Evolutionary conservation across 2,113 vertebrate genomes (phyloP).

Genomic region (Bubalus kerabau): DNA sequence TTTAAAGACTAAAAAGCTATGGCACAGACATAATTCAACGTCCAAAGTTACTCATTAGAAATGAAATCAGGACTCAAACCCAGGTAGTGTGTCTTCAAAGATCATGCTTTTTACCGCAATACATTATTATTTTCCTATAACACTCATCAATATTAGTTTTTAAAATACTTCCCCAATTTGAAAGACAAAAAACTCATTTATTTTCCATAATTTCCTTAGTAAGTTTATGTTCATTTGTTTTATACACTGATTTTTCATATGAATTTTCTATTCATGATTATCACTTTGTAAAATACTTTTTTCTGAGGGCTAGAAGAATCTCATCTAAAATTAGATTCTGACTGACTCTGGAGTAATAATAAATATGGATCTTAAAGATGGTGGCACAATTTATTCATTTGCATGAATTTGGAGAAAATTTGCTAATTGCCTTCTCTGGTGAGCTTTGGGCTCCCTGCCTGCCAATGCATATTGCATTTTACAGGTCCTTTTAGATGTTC

Average conservation of each 20-base stretch:
- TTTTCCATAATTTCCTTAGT: not conserved
- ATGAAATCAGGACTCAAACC: not conserved
- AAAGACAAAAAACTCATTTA: not conserved
- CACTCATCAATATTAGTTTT: not conserved
- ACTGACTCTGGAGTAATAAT: slow-evolving; percentile 20
- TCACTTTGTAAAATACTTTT: not conserved
- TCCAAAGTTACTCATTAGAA: not conserved
- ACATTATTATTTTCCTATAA: not conserved
- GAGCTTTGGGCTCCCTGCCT: not conserved
- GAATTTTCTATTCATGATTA: not conserved
- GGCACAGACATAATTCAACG: not conserved
- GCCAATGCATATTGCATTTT: slow-evolving; percentile 6
- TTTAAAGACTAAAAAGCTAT: not conserved
- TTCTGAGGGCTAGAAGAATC: not conserved
- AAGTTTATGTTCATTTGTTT: not conserved
- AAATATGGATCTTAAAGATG: slow-evolving; percentile 9
- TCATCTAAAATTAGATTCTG: slow-evolving; percentile 21
- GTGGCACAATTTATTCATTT: slow-evolving; percentile 30
- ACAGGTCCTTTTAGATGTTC: not conserved
- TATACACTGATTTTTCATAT: not conserved
- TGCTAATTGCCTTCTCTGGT: slow-evolving; percentile 18
- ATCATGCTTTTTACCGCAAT: not conserved
- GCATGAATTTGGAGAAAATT: slow-evolving; percentile 18
- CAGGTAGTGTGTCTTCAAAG: not conserved
- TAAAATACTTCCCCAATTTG: not conserved